These are phyloP conservation scores for Lasioglossum oenotherae DNA, from an alignment of 2,888 invertebrate species.

Conservation along the genomic window DNA sequence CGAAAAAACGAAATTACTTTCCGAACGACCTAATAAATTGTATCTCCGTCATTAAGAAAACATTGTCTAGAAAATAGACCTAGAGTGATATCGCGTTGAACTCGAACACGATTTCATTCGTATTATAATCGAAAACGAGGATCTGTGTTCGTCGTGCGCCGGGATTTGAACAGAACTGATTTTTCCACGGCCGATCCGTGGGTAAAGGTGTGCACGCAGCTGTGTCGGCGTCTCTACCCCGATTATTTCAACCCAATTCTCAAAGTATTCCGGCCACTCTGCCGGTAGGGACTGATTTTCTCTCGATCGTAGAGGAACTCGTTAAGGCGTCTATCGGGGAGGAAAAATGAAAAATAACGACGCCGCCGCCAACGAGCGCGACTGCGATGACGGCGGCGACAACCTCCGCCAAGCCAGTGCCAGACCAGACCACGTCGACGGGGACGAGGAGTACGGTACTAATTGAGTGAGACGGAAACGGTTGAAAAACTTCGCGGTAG, in stretches of 20 bases:
- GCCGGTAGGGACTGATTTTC: slow-evolving; percentile 33
- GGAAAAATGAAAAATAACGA: slow-evolving; percentile 48
- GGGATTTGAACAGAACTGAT: not conserved
- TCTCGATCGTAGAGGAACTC: slow-evolving; percentile 51
- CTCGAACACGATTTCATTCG: not conserved
- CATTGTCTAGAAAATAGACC: not conserved
- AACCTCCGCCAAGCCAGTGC: not conserved
- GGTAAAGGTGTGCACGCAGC: not conserved
- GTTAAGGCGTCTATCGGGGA: slow-evolving; percentile 51
- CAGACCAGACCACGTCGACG: slow-evolving; percentile 16
- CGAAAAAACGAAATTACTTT: too few species aligned
- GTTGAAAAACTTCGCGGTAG: slow-evolving; percentile 49
- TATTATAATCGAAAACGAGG: not conserved
- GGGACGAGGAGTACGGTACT: slow-evolving; percentile 36
- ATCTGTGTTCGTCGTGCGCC: not conserved
- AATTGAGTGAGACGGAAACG: slow-evolving; percentile 58
- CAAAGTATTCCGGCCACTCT: slow-evolving; percentile 41
- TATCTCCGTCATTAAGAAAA: not conserved
- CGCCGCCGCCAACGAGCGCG: slow-evolving; percentile 10
- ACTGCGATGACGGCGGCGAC: slow-evolving; percentile 16
- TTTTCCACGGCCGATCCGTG: not conserved
- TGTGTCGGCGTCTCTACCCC: not conserved
- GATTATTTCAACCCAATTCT: slow-evolving; percentile 47
- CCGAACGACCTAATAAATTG: not conserved
- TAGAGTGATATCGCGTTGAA: not conserved